Evolutionary conservation across 2,113 vertebrate species (phyloP).

Genomic region (Lipophrys pholis): DNA sequence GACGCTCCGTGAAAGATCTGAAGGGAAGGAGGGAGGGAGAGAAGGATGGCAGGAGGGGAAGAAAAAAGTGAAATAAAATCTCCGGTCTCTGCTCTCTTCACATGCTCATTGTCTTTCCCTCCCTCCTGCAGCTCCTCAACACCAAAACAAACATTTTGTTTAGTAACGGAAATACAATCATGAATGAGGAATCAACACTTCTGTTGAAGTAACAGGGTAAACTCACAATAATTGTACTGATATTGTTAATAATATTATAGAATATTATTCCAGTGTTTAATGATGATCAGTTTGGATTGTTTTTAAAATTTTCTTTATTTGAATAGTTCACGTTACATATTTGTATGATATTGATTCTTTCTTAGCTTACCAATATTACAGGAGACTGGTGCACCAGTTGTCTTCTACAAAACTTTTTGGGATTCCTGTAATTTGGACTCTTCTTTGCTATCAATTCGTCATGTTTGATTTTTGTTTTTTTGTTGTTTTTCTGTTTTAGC

Average conservation of each 20-base stretch:
- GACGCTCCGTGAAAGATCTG: constrained; percentile 50
- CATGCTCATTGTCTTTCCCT: constrained; percentile 63
- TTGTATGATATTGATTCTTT: constrained; percentile 83
- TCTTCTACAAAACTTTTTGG: constrained; percentile 36
- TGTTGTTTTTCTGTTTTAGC: constrained; percentile 63
- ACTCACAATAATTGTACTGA: constrained; percentile 85
- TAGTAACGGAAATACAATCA: constrained; percentile 81
- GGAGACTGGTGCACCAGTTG: constrained; percentile 66
- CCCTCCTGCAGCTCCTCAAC: constrained; percentile 70
- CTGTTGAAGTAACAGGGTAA: constrained; percentile 86
- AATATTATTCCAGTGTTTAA: constrained; percentile 84
- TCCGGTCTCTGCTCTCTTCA: constrained; percentile 66
- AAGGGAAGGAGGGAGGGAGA: constrained; percentile 29
- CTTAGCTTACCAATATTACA: constrained; percentile 79
- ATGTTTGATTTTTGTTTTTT: constrained; percentile 71
- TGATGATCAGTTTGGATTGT: constrained; percentile 82
- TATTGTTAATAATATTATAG: constrained; percentile 84
- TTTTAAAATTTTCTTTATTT: constrained; percentile 72
- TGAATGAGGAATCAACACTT: constrained; percentile 79
- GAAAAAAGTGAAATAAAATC: constrained; percentile 48
- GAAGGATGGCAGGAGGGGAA: constrained; percentile 36
- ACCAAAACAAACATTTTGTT: constrained; percentile 80
- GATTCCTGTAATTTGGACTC: constrained; percentile 76
- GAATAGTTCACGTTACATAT: constrained; percentile 83
- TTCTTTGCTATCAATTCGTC: constrained; percentile 80